These are phyloP conservation scores for Formica selysi DNA, from an alignment of 1,140 invertebrate genomes.

Conservation along the genomic window DNA sequence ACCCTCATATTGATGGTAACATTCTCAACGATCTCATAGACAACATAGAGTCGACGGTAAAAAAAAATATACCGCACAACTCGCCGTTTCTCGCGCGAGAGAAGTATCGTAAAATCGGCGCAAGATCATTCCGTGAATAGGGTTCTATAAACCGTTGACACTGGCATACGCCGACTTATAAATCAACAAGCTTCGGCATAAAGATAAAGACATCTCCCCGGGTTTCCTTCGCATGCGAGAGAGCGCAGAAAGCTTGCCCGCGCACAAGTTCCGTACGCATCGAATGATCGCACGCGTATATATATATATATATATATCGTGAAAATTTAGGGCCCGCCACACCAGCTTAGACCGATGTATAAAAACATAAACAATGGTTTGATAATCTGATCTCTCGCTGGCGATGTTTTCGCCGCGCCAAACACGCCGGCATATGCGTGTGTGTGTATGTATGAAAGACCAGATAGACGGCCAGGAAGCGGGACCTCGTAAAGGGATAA, in stretches of 20 bases:
- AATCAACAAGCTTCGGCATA: conserved; percentile 72
- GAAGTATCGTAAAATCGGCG: conserved; percentile 59
- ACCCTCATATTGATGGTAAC: neutral
- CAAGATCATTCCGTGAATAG: conserved; percentile 30
- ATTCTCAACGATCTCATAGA: conserved; percentile 27
- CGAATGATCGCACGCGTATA: conserved; percentile 30
- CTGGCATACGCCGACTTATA: conserved; percentile 36
- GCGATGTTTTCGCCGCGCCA: conserved; percentile 59
- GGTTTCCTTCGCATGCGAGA: conserved; percentile 45
- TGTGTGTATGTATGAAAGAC: neutral
- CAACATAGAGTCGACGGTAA: conserved; percentile 17
- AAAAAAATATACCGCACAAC: conserved; percentile 31
- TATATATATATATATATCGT: conserved; percentile 26
- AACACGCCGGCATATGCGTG: neutral
- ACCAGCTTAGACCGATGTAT: conserved; percentile 51
- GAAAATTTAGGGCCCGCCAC: conserved; percentile 69
- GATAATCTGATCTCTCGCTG: conserved; percentile 72
- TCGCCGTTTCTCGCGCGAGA: conserved; percentile 32
- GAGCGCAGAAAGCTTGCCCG: conserved; percentile 17
- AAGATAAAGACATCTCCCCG: conserved; percentile 65
- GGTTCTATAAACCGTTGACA: conserved; percentile 61
- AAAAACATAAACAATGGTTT: conserved; percentile 73
- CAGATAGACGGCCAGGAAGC: conserved; percentile 43
- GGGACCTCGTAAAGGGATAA: conserved; percentile 28
- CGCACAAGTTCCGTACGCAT: neutral